These are phyloP conservation scores for Heteractis magnifica DNA, from an alignment of 92 coral and sea anemone genomes.

Conservation along the genomic window DNA sequence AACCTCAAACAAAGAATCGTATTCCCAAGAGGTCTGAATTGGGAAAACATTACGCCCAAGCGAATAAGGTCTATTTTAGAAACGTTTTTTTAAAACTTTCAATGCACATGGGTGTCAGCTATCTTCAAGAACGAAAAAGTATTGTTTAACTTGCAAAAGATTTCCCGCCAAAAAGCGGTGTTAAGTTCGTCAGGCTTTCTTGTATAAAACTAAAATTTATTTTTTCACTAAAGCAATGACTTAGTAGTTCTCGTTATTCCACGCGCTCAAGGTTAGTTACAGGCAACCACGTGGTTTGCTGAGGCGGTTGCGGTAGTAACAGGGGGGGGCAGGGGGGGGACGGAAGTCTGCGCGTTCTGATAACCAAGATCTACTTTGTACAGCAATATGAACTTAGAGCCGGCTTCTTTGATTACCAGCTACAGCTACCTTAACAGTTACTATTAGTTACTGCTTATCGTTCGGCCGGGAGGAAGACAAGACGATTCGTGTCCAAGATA, in stretches of 20 bases:
- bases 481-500: constrained; percentile 38
- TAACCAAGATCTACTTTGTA: not conserved
- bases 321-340: not conserved
- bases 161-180: constrained; percentile 19
- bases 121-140: constrained; percentile 26
- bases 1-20: too few species aligned
- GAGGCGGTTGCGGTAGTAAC: not conserved
- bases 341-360: not conserved
- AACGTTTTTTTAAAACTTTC: too few species aligned
- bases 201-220: constrained; percentile 23
- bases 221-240: not conserved
- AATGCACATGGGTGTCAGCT: constrained; percentile 15
- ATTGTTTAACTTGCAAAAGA: constrained; percentile 11
- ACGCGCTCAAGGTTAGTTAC: not conserved
- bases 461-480: constrained; percentile 32
- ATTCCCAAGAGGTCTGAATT: too few species aligned
- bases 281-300: not conserved
- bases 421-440: constrained; percentile 1
- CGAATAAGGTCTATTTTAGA: too few species aligned
- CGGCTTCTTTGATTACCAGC: not conserved
- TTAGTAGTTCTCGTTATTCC: not conserved
- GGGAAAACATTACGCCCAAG: too few species aligned
- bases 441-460: constrained; percentile 14
- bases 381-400: not conserved
- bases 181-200: constrained; percentile 12